Base-by-base conservation (phyloP, 2,888 invertebrate species). In the Thereva nobilitata region DNA sequence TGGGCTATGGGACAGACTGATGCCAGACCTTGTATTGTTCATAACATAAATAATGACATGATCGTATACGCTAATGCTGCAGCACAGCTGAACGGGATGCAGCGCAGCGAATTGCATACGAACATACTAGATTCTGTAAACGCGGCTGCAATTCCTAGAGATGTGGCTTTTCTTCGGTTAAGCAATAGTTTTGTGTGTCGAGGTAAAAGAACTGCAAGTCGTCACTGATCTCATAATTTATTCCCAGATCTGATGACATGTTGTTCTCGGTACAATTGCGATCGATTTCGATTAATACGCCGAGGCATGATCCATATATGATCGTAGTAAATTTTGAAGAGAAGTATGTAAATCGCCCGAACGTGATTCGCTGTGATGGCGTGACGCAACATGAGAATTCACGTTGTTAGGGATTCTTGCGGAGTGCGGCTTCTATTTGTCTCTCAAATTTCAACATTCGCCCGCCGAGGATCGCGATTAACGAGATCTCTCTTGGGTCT, bases 141-240 rank as follows among this genome's bases (percentile, higher is more conserved):
- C 1, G 40, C 5, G 37, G 12, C 47, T 47, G 12, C 37, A 8
- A 59, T 59, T 59, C 59, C 47, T 47, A 47, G 59, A 4, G 47
- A 45, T 59, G 47, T 45, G 37, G 59, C 37, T 59, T 47, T 47
- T 59, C 59, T 47, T 59, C 59, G 49, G 45, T 59, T 59, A 59
- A 59, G 59, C 49, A 59, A 59, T 42, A 64, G 9, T 64, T 64
- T 64, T 64, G 53, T 64, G 64, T 64, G 64, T 64, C 64, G 64
- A 64, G 64, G 64, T 64, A 53, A 64, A 42, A 53, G 52, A 38
- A 44, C 12, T 64, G 41, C 40, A 37, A 44, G 53, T 53, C 64
- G 53, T 37, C 64, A 44, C n/a, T 52, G 64, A 64, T 64, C 53
- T 64, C 53, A 53, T 64, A 64, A 53, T 64, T 64, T 64, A 64